Conservation (phyloP, 2,888 invertebrate genomes). For the Hyles lineata region DNA sequence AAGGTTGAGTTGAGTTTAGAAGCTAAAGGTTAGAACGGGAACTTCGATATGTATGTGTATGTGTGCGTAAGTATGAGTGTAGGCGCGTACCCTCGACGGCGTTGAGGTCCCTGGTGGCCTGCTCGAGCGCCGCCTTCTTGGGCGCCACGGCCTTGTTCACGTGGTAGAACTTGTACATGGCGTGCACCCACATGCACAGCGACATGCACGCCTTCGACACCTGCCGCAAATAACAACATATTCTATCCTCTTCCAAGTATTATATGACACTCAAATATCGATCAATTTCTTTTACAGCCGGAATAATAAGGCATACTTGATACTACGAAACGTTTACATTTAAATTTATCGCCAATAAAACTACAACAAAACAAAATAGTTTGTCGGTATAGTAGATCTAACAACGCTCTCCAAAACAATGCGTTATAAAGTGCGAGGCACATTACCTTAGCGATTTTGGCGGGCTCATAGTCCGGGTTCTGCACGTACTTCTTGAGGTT, state of each 20-base stretch:
- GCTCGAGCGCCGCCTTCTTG: conserved; percentile 92
- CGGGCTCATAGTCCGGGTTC: conserved; percentile 92
- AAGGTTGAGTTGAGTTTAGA: too few relatives aligned
- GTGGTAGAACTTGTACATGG: conserved; percentile 96
- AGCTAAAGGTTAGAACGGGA: too few relatives aligned
- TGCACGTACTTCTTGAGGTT: conserved; percentile 91
- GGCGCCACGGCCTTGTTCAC: conserved; percentile 93
- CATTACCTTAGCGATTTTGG: conserved; percentile 82
- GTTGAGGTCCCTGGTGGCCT: conserved; percentile 88
- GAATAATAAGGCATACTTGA: too few relatives aligned
- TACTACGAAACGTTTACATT: too few relatives aligned
- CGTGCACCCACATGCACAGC: conserved; percentile 95
- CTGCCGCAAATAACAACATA: conserved; percentile 56
- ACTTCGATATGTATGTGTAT: too few relatives aligned
- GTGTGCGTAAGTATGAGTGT: background rate
- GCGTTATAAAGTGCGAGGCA: background rate
- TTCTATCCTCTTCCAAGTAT: too few relatives aligned
- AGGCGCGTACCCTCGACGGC: conserved; percentile 85
- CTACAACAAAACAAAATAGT: too few relatives aligned
- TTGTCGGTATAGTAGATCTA: too few relatives aligned
- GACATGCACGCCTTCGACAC: conserved; percentile 92
- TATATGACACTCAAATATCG: too few relatives aligned
- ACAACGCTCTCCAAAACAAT: too few relatives aligned
- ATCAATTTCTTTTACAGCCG: too few relatives aligned
- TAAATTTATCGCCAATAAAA: too few relatives aligned